Base-by-base conservation (phyloP, 2,797 vertebrate species). In the Mionectes olivaceus region DNA sequence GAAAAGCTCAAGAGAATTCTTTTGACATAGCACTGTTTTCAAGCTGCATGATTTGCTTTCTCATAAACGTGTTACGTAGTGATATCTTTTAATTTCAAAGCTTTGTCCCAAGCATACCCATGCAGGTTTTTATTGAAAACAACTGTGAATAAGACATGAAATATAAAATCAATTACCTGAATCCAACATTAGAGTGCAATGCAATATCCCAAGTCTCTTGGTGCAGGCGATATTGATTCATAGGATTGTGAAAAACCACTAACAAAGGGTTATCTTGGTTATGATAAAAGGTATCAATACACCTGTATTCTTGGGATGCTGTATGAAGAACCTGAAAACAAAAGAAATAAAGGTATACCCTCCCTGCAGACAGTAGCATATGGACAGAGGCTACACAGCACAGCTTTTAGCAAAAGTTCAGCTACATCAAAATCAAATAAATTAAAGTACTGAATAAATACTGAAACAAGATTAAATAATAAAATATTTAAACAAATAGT, bases 191-290 rank as follows among this genome's bases (percentile, higher is more conserved):
- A 25, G 99, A 99, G 94, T 99, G 99, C 63, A 99, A 97, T 35
- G 97, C 96, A 60, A 97, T 74, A 37, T 98, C 92, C 99, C 99
- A 99, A 33, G 94, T 90, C 88, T 99, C 98, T 44, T 94, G 97
- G 77, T 97, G 98, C 71, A 98, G 97, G 41, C 78, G 97, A 50
- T 97, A 53, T 8, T 63, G 68, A 94, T 98, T 98, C 98, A 98
- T 98, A 55, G 99, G 99, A 95, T 99, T 99, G 96, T 99, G 99
- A 93, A 99, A 98, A 78, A 99, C 96, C 70, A 99, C 23, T 46
- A 99, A 98, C 27, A 99, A 81, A 24, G 97, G 97, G 83, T 98
- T 98, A 96, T 99, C 98, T 77, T 97, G 98, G 25, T 90, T 97
- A 84, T 98, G 97, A 92, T 98, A 97, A 87, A 99, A 99, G 11